Evolutionary conservation across 2,113 vertebrate species (phyloP), one percentile per base, ranked within the genome.

Genomic region (Promerops cafer): DNA sequence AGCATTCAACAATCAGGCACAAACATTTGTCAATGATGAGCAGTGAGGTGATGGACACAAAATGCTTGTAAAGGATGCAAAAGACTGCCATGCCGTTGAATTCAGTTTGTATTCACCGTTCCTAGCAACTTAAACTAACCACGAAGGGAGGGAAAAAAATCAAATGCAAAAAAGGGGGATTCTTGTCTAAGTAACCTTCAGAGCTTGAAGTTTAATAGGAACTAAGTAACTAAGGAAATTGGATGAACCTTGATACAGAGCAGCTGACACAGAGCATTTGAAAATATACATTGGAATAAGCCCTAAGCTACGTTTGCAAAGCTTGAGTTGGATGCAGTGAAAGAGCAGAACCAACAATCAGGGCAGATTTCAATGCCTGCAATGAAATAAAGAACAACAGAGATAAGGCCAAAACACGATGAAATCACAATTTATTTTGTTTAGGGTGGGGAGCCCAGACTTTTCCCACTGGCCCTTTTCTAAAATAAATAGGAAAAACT

Each of bases 401-500:
- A 95, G 81, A 85, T 92, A 90, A 84, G 70, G 83, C 86, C 92
- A 96, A 90, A 95, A 68, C 33, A 76, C 21, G 72, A 90, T 83
- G 83, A 96, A 96, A 94, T 90, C 83, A 89, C n/a, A 24, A 71
- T 83, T 92, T 87, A 89, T 95, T 96, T 95, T 93, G 40, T 79
- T 94, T 49, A 89, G 80, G 89, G 91, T 2, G 54, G 69, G 68
- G 64, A 96, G 45, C 42, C 76, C 82, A 93, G 75, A 66, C 83
- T 76, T 95, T 57, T 95, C 83, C 93, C 88, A 89, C 59, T 90
- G 93, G 88, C 56, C 52, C 24, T 61, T 87, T 79, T 85, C 87
- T 93, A 93, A 94, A 93, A 92, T 77, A 95, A 93, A 93, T 91
- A 96, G 88, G 93, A 94, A 94, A 93, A 95, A 83, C 11, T 92